Conservation (phyloP, 2,113 vertebrate species). For the Tenebrosternarchus preto region DNA sequence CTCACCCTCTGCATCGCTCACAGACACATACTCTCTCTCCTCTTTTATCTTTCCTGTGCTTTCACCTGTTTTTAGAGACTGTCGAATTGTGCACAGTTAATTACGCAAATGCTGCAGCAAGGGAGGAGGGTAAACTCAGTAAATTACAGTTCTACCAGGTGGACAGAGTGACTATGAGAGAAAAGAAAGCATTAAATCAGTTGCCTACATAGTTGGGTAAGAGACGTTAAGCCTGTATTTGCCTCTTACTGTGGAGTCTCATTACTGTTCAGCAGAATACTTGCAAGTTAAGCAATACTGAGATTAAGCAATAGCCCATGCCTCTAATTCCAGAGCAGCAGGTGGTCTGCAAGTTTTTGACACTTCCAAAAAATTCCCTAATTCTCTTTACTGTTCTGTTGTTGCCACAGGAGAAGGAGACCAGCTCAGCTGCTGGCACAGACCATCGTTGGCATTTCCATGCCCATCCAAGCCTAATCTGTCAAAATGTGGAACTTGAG, state of each 20-base stretch:
- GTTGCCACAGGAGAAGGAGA: not conserved
- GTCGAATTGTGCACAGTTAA: not conserved
- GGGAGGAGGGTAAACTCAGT: not conserved
- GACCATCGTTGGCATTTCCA: not conserved
- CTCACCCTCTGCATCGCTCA: not conserved
- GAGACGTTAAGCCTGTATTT: not conserved
- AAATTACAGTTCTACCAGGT: not conserved
- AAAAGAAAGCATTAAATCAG: not conserved
- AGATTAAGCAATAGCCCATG: conserved; percentile 11
- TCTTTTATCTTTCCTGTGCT: not conserved
- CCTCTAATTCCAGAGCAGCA: conserved; percentile 19
- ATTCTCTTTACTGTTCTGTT: conserved; percentile 7
- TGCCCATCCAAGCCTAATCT: not conserved
- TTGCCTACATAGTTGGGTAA: not conserved
- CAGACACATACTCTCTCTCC: not conserved
- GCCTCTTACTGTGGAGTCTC: not conserved
- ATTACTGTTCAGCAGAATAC: not conserved
- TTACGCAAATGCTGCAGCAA: not conserved
- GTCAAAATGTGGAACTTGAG: not conserved
- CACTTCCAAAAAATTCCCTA: conserved; percentile 15
- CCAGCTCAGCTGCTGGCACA: not conserved
- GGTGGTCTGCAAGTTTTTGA: not conserved
- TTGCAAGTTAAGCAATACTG: conserved; percentile 3
- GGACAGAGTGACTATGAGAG: not conserved
- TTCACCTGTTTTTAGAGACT: not conserved